A percentile compares a stretch with the other conserved stretches of the same genome.
Conservation (phyloP, 2,113 vertebrate genomes). For the Aldabrachelys gigantea region DNA sequence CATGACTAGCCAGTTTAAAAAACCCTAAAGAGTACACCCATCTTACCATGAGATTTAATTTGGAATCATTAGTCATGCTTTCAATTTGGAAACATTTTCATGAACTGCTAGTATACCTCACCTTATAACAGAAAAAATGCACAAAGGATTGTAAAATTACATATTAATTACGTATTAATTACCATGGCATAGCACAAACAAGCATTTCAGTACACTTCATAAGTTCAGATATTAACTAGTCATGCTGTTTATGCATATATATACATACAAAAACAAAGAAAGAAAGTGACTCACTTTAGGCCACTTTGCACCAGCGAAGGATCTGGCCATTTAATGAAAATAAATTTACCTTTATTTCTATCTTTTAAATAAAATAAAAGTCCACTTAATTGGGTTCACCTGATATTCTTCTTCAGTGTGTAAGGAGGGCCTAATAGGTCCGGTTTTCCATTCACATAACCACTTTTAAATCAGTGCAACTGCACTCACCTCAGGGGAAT, state of each 20-base stretch:
- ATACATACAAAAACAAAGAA: accelerated
- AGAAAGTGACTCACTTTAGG: not conserved
- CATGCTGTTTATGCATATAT: not conserved
- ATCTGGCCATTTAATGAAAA: not conserved
- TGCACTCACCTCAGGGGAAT: conserved; percentile 21
- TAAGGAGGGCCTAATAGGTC: not conserved
- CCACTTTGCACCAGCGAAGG: not conserved
- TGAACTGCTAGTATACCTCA: not conserved
- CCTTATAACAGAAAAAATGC: not conserved
- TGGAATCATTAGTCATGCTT: not conserved
- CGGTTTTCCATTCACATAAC: not conserved
- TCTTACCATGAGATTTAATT: not conserved
- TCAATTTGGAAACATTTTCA: conserved; percentile 15
- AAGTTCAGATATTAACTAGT: not conserved
- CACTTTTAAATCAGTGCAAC: not conserved
- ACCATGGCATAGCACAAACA: not conserved
- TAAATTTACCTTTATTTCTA: not conserved
- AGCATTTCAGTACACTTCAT: not conserved
- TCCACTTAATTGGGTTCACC: not conserved
- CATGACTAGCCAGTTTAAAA: not conserved
- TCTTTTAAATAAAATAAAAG: not conserved
- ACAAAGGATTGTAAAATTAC: not conserved
- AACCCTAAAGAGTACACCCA: not conserved
- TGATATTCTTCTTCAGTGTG: not conserved
- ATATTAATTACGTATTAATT: not conserved